Evolutionary conservation across 2,797 vertebrate genomes (phyloP).

Genomic region (Podarcis siculus): DNA sequence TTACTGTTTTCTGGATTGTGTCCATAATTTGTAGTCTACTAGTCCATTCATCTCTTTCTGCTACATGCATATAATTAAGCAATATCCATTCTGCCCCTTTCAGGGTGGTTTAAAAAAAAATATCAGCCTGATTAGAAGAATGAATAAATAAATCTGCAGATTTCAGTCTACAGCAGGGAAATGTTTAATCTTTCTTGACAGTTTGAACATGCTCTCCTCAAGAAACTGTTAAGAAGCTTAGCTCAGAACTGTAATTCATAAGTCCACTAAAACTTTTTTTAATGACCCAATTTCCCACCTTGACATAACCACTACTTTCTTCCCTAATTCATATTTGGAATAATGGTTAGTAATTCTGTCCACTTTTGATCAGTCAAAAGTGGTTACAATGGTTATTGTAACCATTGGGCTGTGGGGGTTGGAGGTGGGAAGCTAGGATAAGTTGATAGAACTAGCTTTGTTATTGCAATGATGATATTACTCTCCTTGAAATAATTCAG

Average conservation of each 20-base stretch:
- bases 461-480: not conserved
- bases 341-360: not conserved
- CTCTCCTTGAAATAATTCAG: not conserved
- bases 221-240: conserved; percentile 64
- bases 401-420: not conserved
- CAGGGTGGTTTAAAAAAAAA: not conserved
- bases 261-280: conserved; percentile 41
- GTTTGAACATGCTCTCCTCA: conserved; percentile 34
- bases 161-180: conserved; percentile 47
- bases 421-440: not conserved
- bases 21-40: not conserved
- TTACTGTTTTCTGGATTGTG: conserved; percentile 22
- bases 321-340: conserved; percentile 23
- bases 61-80: conserved; percentile 20
- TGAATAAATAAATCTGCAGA: conserved; percentile 66
- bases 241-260: conserved; percentile 47
- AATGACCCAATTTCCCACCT: conserved; percentile 51
- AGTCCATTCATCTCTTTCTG: not conserved
- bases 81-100: conserved; percentile 26
- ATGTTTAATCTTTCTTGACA: conserved; percentile 59
- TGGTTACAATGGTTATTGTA: not conserved
- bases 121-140: conserved; percentile 53
- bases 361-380: not conserved
- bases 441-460: not conserved
- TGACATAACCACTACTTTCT: not conserved